Evolutionary conservation across 2,888 invertebrate genomes (phyloP), one percentile per base, ranked within the genome.

Genomic region (Neria commutata): DNA sequence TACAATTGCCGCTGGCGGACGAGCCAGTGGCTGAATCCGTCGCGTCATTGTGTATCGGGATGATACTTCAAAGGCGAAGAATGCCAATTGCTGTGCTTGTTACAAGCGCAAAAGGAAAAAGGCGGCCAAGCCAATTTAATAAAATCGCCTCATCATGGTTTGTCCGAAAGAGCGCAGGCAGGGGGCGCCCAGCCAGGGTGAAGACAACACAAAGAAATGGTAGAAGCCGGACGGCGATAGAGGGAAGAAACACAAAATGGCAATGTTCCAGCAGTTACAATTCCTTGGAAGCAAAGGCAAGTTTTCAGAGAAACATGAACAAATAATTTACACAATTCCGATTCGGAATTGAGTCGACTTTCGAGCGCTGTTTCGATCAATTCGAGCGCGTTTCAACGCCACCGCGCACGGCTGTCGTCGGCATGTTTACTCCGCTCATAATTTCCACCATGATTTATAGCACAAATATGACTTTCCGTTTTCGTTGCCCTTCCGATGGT

Each of bases 41-140:
- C 57, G 33, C 61, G 74, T 75, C 74, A 75, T 67, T 66, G 53
- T 58, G 60, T 56, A 21, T 54, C 62, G 57, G 54, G 62, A 64
- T 58, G 62, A 59, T 54, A 56, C 65, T 29, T 23, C 16, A n/a
- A 54, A 54, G 25, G 24, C 57, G 59, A 62, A 65, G 63, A 77
- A 72, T 74, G 77, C 75, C 77, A 78, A 77, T 77, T 78, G 72
- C 68, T 68, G 67, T 47, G 64, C 61, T 65, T 60, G 60, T 63
- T 61, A 64, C 68, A 70, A 33, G 40, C 60, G 45, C 34, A 52
- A 33, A 62, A 69, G 63, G 57, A 61, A n/a, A 57, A 64, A 63
- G 75, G 69, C n/a, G n/a, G n/a, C n/a, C n/a, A 65, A 69, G 76
- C 76, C 76, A 77, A 77, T 76, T 78, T 76, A 74, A 65, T 62